Evolutionary conservation across 1,140 invertebrate genomes (phyloP).

Genomic region (Polypedilum vanderplanki): DNA sequence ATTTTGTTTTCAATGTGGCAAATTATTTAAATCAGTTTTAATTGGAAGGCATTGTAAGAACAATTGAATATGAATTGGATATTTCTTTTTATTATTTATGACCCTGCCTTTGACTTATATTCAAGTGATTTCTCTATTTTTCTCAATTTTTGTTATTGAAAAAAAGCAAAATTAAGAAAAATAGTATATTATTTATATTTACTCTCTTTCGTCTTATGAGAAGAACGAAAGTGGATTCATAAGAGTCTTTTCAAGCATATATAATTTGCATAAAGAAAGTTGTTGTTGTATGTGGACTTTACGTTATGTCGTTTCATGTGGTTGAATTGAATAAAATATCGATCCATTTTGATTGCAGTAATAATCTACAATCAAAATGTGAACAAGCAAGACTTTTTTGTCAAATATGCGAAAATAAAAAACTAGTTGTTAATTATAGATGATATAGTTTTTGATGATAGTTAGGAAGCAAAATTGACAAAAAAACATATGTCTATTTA

Average conservation of each 20-base stretch:
- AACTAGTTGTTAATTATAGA: background rate
- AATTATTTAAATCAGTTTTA: no score
- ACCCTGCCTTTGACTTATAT: no score
- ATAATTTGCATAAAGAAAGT: background rate
- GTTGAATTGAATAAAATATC: background rate
- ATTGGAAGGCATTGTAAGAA: no score
- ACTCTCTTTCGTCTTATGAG: no score
- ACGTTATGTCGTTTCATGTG: slow-evolving; percentile 28
- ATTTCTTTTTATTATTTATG: no score
- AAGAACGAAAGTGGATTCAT: background rate
- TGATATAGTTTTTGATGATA: no score
- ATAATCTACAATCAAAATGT: background rate
- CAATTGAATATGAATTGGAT: no score
- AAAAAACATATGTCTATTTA: background rate
- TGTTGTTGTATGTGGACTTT: slow-evolving; percentile 23
- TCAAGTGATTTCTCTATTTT: no score
- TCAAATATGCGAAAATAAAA: background rate
- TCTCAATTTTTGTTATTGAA: no score
- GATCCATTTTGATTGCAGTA: slow-evolving; percentile 11
- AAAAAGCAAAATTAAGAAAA: no score
- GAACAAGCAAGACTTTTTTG: background rate
- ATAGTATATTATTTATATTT: no score
- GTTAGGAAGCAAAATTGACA: background rate
- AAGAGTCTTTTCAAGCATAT: background rate
- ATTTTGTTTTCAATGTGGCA: no score